Percentiles rank a stretch among this genome's conserved stretches.
These are phyloP conservation scores for Anas capensis DNA, from an alignment of 2,797 vertebrate species.

Conservation along the genomic window DNA sequence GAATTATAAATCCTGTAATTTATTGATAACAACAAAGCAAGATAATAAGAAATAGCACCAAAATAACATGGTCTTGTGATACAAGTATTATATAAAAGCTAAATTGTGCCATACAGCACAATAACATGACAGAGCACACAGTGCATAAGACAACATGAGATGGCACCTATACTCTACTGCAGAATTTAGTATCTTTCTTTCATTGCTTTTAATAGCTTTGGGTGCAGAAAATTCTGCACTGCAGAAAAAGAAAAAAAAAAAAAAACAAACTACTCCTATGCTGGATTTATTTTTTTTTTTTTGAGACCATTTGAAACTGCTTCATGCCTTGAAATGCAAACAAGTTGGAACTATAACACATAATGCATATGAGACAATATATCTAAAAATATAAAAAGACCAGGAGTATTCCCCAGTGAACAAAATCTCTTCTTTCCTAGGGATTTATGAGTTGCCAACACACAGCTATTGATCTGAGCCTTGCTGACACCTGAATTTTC, in stretches of 20 bases:
- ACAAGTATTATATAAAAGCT: background rate
- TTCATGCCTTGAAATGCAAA: constrained; percentile 19
- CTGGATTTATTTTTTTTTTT: background rate
- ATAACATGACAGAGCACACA: background rate
- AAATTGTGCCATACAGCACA: background rate
- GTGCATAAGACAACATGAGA: background rate
- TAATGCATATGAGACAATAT: background rate
- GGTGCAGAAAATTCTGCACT: background rate
- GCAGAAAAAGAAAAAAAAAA: background rate
- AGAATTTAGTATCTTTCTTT: background rate
- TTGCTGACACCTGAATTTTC: background rate
- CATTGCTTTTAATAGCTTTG: background rate
- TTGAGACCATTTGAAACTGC: background rate
- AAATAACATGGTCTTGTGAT: background rate
- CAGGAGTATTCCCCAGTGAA: background rate
- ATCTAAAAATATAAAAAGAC: constrained; percentile 6
- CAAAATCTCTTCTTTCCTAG: background rate
- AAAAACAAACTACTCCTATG: background rate
- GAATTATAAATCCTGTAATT: background rate
- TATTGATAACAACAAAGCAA: background rate
- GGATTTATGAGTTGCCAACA: background rate
- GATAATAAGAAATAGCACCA: background rate
- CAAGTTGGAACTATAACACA: background rate
- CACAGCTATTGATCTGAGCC: background rate
- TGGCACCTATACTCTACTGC: background rate